Base-by-base conservation (phyloP, 2,113 vertebrate genomes). In the Chaetops frenatus region DNA sequence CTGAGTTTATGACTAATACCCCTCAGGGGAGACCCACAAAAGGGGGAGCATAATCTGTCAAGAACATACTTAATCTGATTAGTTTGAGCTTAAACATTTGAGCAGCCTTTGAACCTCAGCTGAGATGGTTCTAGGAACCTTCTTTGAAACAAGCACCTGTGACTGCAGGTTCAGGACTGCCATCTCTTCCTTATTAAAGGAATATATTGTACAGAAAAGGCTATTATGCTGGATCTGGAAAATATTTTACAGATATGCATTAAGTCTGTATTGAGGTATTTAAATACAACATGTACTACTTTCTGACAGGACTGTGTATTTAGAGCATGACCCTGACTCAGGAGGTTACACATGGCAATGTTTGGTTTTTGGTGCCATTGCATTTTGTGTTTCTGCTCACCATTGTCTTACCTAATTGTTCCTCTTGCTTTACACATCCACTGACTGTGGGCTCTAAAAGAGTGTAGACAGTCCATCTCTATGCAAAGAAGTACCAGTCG, bases 31-130 rank as follows among this genome's bases (percentile, higher is more conserved):
- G 40, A 88, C 44, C 82, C 80, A 81, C 6, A 7, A 90, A 94
- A 77, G 21, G n/a, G 44, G 80, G 73, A 94, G 86, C 70, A 93
- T 71, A 78, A 90, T 86, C 67, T 81, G 80, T 93, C 69, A 81
- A 88, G 88, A 92, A n/a, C 48, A 47, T 25, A 51, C 47, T 88
- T 87, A 90, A 88, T 35, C 57, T 93, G 56, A 74, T 94, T 90
- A 67, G 71, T 83, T 86, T 70, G 67, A 94, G 71, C 53, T 44
- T 95, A 93, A 95, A 90, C 48, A 90, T 92, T 90, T 58, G 25
- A 96, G 79, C 67, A 78, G 44, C 72, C 71, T 94, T 91, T 94
- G 85, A 95, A 93, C 60, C 35, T 72, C 57, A 86, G 78, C 51
- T 0, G 0, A 83, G 56, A 50, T 40, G 33, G 36, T 86, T 92